Evolutionary conservation across 2,113 vertebrate species (phyloP).

Genomic region (Lophotis ruficrista): DNA sequence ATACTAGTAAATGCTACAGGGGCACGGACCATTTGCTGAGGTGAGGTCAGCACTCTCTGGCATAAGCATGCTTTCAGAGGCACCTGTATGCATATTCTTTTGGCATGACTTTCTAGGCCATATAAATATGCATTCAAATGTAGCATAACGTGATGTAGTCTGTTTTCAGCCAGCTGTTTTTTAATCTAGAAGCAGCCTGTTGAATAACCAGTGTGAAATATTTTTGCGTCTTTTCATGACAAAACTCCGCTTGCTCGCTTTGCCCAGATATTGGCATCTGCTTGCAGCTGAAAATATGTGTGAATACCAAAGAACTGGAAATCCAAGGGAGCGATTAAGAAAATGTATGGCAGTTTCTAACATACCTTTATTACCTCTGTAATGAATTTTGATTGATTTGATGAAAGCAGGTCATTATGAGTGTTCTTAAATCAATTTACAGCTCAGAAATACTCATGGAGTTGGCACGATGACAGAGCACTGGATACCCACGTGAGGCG

Average conservation of each 20-base stretch:
- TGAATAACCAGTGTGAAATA: background rate
- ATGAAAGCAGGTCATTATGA: background rate
- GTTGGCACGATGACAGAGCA: background rate
- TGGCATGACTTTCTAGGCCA: background rate
- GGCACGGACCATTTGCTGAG: background rate
- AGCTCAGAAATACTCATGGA: background rate
- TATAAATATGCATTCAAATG: background rate
- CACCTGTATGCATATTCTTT: background rate
- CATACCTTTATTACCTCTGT: background rate
- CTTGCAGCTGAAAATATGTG: background rate
- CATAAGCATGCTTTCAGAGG: background rate
- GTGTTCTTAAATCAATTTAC: conserved; percentile 19
- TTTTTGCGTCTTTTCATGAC: background rate
- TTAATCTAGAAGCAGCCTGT: background rate
- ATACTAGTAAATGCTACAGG: rapidly evolving
- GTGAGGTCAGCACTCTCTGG: background rate
- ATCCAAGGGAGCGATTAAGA: conserved; percentile 10
- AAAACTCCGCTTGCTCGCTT: background rate
- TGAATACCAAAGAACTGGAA: background rate
- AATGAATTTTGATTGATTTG: conserved; percentile 37
- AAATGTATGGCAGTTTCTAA: conserved; percentile 22
- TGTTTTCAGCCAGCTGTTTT: background rate
- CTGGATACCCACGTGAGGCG: rapidly evolving
- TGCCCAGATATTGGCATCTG: background rate
- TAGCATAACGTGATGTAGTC: background rate